Conservation (phyloP, 2,113 vertebrate genomes). For the Zapornia atra region DNA sequence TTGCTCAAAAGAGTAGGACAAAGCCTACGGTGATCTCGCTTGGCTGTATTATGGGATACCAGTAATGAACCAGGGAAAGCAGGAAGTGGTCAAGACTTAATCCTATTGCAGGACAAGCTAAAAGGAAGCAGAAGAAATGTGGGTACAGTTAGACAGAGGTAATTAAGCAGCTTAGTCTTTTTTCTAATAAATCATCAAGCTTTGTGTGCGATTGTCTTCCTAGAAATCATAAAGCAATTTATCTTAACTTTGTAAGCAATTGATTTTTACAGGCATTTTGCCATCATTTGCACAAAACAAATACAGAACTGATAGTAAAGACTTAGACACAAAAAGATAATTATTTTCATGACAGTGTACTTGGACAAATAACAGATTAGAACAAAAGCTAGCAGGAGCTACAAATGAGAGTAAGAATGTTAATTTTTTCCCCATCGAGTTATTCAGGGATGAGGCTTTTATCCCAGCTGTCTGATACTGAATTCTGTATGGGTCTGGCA, state of each 20-base stretch:
- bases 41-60: background rate
- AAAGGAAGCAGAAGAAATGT: background rate
- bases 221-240: background rate
- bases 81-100: background rate
- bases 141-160: background rate
- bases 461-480: background rate
- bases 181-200: background rate
- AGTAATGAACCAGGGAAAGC: background rate
- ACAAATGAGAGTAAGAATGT: background rate
- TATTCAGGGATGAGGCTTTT: background rate
- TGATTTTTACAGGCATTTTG: background rate
- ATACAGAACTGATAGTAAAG: background rate
- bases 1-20: background rate
- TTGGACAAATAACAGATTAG: background rate
- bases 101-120: background rate
- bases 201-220: background rate
- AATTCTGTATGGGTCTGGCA: background rate
- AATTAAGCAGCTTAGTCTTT: background rate
- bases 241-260: background rate
- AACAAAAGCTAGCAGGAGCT: background rate
- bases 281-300: background rate
- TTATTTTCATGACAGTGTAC: background rate
- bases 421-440: background rate
- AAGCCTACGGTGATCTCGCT: background rate
- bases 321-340: background rate